phyloP scores from a whole-genome alignment of 2,888 invertebrate genomes.

The Caenorhabditis drosophilae region DNA sequence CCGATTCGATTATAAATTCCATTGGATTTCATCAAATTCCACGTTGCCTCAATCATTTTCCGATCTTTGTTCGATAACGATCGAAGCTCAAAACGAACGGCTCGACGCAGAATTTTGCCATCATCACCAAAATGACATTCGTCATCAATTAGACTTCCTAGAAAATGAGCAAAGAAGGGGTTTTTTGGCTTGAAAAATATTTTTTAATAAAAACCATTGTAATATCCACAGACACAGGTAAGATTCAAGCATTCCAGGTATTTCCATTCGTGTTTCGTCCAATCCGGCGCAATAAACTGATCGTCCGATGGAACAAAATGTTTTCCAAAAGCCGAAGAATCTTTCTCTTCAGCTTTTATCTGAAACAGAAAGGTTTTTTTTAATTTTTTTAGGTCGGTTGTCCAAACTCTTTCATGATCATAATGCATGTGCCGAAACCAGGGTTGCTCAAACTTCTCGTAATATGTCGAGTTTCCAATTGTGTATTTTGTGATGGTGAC shows the following conservation, averaged over 20 bases:
- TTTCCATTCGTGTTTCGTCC: slow-evolving; percentile 34
- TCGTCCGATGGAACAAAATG: slow-evolving; percentile 54
- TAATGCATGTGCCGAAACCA: slow-evolving; percentile 53
- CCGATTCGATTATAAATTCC: slow-evolving; percentile 54
- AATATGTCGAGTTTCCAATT: slow-evolving; percentile 43
- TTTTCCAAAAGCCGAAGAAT: slow-evolving; percentile 47
- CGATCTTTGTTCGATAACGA: slow-evolving; percentile 44
- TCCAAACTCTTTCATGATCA: slow-evolving; percentile 39
- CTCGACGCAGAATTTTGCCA: slow-evolving; percentile 48
- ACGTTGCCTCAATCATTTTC: slow-evolving; percentile 36
- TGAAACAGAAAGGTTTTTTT: too few species aligned
- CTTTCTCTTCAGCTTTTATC: slow-evolving; percentile 39
- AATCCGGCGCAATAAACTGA: slow-evolving; percentile 36
- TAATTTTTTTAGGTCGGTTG: too few species aligned
- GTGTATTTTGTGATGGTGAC: slow-evolving; percentile 29
- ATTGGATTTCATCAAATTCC: slow-evolving; percentile 53
- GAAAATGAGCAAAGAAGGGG: too few species aligned
- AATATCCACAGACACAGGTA: slow-evolving; percentile 56
- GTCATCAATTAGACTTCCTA: slow-evolving; percentile 20
- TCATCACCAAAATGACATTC: slow-evolving; percentile 37
- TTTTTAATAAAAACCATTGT: slow-evolving; percentile 22
- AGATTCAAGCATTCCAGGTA: slow-evolving; percentile 55
- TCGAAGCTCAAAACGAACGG: slow-evolving; percentile 48
- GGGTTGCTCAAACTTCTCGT: slow-evolving; percentile 49
- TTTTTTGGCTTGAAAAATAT: neutral